These are phyloP conservation scores for Wiebesia pumilae DNA, from an alignment of 1,140 invertebrate genomes.

Conservation along the genomic window DNA sequence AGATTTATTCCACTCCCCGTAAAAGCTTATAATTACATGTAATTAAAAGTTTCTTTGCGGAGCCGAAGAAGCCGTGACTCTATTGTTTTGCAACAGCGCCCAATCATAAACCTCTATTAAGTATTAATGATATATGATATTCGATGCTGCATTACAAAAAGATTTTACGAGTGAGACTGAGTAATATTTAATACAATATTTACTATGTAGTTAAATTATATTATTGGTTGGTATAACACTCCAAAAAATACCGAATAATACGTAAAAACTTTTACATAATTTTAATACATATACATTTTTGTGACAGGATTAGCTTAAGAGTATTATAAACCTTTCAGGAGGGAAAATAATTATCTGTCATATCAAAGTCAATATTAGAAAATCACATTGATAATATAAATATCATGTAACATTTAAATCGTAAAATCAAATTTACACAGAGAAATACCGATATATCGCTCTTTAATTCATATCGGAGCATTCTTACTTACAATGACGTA, in stretches of 20 bases:
- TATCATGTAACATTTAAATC: not conserved
- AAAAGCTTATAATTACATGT: slow-evolving; percentile 55
- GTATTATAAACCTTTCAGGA: not conserved
- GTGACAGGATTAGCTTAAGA: not conserved
- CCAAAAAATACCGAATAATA: not conserved
- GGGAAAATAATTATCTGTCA: not conserved
- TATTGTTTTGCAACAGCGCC: not conserved
- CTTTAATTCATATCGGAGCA: too few relatives aligned
- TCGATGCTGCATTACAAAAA: not conserved
- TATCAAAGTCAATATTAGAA: not conserved
- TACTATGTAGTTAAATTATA: not conserved
- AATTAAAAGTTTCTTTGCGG: slow-evolving; percentile 12
- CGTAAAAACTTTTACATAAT: not conserved
- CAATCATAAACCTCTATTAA: not conserved
- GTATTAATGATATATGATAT: not conserved
- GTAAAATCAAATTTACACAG: not conserved
- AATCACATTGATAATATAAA: not conserved
- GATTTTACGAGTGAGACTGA: not conserved
- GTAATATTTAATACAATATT: not conserved
- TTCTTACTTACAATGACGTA: slow-evolving; percentile 18
- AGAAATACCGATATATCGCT: too few relatives aligned
- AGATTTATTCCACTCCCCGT: too few relatives aligned
- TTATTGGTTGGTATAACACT: not conserved
- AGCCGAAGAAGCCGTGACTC: slow-evolving; percentile 1
- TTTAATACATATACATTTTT: not conserved